Evolutionary conservation across 1,140 invertebrate species (phyloP).

Genomic region (Ganaspis sp.): DNA sequence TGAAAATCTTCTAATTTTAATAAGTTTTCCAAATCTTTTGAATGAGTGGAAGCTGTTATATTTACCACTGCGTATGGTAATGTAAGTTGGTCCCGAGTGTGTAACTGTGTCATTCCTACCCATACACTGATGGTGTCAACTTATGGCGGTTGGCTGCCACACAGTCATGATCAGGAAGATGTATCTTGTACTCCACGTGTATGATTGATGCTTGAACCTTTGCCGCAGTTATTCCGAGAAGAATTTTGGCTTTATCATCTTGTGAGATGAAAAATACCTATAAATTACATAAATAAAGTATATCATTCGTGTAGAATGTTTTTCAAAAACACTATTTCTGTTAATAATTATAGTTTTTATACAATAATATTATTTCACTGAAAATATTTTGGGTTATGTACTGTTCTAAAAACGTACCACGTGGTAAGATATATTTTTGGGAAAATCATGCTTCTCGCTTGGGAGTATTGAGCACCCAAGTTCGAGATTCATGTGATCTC

Average conservation of each 20-base stretch:
- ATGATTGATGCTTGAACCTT: slow-evolving; percentile 68
- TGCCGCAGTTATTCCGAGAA: slow-evolving; percentile 70
- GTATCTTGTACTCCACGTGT: slow-evolving; percentile 68
- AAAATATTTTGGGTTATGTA: no score
- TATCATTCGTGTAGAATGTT: no score
- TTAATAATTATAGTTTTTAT: no score
- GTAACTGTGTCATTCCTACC: slow-evolving; percentile 52
- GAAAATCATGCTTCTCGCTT: no score
- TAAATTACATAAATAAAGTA: no score
- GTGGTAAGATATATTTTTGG: no score
- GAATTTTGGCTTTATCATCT: slow-evolving; percentile 67
- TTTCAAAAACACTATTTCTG: no score
- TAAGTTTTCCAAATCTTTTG: not conserved
- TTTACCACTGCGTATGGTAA: slow-evolving; percentile 67
- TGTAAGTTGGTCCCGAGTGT: slow-evolving; percentile 70
- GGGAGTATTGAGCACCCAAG: no score
- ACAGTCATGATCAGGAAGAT: slow-evolving; percentile 73
- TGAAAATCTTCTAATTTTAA: slow-evolving; percentile 44
- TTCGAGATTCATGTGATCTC: no score
- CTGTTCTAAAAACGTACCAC: no score
- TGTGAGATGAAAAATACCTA: slow-evolving; percentile 32
- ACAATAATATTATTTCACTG: no score
- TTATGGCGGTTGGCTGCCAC: slow-evolving; percentile 67
- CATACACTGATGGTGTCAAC: slow-evolving; percentile 64
- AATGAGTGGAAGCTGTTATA: slow-evolving; percentile 51